Conservation (phyloP, 2,113 vertebrate genomes). For the Nycticebus coucang region DNA sequence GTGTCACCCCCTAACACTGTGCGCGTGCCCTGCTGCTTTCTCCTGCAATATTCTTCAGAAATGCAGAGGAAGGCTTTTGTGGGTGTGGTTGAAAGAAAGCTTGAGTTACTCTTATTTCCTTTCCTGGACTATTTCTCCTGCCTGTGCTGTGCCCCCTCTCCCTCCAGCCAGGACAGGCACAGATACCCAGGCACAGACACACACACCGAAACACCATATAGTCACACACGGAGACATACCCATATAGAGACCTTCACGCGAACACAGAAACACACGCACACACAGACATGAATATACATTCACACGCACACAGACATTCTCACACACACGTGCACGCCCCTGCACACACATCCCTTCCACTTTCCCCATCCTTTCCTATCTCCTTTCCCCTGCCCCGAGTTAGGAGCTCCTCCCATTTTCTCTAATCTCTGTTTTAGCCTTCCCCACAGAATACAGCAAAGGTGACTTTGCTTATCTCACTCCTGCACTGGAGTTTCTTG, state of each 20-base stretch:
- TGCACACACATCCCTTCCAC: neutral
- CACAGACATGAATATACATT: too few species aligned
- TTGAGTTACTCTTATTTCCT: fast-evolving
- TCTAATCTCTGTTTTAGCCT: slow-evolving; percentile 12
- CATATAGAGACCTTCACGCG: too few species aligned
- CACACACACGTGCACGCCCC: too few species aligned
- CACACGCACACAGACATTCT: too few species aligned
- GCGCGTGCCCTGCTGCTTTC: neutral
- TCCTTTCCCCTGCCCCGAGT: neutral
- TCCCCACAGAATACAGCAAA: slow-evolving; percentile 24
- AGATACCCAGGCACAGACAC: fast-evolving
- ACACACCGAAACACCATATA: neutral
- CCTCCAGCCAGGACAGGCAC: too few species aligned
- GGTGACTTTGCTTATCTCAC: neutral
- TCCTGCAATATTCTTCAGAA: neutral
- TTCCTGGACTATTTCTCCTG: neutral
- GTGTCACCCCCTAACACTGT: neutral
- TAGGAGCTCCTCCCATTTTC: neutral
- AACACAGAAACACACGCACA: too few species aligned
- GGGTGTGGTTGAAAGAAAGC: neutral
- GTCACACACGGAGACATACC: neutral
- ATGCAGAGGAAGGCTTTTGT: neutral
- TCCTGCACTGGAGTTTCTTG: neutral
- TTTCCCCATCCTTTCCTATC: neutral
- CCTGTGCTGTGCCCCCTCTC: neutral